Conservation (phyloP, 1,140 invertebrate genomes). For the Drosophila sp. region DNA sequence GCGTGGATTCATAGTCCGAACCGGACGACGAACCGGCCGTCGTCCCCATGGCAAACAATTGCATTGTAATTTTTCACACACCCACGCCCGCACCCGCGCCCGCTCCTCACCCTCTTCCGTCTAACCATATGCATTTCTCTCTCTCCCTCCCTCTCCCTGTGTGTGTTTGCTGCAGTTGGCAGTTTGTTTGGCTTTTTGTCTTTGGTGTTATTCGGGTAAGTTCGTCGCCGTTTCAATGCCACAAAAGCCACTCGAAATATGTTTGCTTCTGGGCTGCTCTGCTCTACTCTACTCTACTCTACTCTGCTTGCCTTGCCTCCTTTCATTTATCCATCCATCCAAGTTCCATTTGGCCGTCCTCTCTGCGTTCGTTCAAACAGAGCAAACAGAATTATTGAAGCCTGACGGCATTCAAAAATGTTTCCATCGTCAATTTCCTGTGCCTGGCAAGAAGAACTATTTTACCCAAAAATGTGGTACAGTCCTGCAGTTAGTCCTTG, state of each 20-base stretch:
- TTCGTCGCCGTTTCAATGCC: constrained; percentile 58
- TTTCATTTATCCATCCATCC: too few species aligned
- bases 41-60: constrained; percentile 62
- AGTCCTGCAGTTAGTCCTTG: too few species aligned
- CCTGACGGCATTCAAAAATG: constrained; percentile 51
- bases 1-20: constrained; percentile 4
- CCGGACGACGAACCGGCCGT: constrained; percentile 15
- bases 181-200: constrained; percentile 59
- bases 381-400: constrained; percentile 81
- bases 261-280: constrained; percentile 38
- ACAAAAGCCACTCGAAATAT: constrained; percentile 78
- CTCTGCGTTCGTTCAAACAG: constrained; percentile 13
- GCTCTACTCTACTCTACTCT: neutral
- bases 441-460: neutral
- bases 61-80: constrained; percentile 70
- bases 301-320: too few species aligned
- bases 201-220: constrained; percentile 38
- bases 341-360: neutral
- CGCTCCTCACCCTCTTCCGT: neutral
- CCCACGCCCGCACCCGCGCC: neutral
- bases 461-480: neutral
- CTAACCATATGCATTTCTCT: constrained; percentile 6
- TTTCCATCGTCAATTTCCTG: constrained; percentile 30
- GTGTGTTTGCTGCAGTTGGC: constrained; percentile 35
- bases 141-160: constrained; percentile 9